Percentiles rank a stretch among this genome's conserved stretches.
Evolutionary conservation across 2,113 vertebrate genomes (phyloP).

Genomic region (Mionectes macconnelli): DNA sequence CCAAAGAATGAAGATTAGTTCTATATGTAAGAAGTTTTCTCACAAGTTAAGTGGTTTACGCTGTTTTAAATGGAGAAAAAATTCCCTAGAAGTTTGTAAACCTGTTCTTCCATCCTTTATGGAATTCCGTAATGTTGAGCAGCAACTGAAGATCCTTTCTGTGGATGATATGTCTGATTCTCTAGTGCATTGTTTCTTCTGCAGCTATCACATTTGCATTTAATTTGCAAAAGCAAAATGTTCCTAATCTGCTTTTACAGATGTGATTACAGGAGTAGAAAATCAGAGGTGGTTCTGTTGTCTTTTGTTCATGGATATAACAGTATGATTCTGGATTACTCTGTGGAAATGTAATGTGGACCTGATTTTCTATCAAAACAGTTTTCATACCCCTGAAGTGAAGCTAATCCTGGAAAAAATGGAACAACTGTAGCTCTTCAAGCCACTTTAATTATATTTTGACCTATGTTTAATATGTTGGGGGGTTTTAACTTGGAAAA

Average conservation of each 20-base stretch:
- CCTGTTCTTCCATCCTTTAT: background rate
- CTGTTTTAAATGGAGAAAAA: background rate
- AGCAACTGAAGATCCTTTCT: background rate
- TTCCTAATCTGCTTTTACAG: background rate
- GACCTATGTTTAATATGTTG: background rate
- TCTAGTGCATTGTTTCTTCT: background rate
- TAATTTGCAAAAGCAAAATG: background rate
- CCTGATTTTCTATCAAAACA: background rate
- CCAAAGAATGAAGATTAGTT: background rate
- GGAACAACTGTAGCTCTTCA: background rate
- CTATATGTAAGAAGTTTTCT: background rate
- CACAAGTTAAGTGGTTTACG: background rate
- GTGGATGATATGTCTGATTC: background rate
- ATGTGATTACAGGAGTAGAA: background rate
- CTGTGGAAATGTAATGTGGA: background rate
- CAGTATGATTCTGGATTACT: background rate
- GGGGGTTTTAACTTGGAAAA: background rate
- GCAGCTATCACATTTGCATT: background rate
- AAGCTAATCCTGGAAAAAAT: background rate
- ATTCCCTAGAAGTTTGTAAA: background rate
- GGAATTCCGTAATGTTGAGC: background rate
- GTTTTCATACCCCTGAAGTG: background rate
- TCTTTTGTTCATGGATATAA: background rate
- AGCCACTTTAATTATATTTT: background rate
- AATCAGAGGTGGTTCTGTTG: background rate